Percentiles rank a stretch among this genome's conserved stretches.
Evolutionary conservation across 2,113 vertebrate species (phyloP).

Genomic region (Aramus guarauna): DNA sequence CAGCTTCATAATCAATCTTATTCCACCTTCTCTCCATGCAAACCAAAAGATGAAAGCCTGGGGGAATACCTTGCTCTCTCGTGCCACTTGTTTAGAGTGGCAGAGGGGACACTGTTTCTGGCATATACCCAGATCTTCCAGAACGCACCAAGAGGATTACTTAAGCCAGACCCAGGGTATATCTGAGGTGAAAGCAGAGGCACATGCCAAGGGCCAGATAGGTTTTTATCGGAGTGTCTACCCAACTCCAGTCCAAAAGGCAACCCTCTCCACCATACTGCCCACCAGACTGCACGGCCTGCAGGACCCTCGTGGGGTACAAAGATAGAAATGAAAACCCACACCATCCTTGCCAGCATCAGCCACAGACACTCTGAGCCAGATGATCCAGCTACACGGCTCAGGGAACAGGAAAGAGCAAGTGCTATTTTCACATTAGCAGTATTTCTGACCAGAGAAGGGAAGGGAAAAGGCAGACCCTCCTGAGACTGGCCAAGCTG

Average conservation of each 20-base stretch:
- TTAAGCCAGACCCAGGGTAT: not conserved
- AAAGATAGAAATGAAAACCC: not conserved
- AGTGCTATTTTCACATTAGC: not conserved
- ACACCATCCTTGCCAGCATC: not conserved
- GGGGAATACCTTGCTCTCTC: not conserved
- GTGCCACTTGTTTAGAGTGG: not conserved
- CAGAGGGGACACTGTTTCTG: not conserved
- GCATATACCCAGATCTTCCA: not conserved
- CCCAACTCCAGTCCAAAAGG: not conserved
- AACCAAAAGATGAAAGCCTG: not conserved
- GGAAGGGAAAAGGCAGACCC: not conserved
- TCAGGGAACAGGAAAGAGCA: not conserved
- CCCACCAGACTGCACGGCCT: not conserved
- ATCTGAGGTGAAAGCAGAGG: not conserved
- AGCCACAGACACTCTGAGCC: not conserved
- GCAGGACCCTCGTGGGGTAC: rapidly evolving
- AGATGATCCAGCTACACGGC: not conserved
- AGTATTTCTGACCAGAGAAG: not conserved
- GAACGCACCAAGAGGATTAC: not conserved
- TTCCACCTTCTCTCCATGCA: not conserved
- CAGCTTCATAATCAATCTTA: not conserved
- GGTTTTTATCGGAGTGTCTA: not conserved
- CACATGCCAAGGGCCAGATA: rapidly evolving
- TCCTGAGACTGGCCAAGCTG: not conserved
- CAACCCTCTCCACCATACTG: not conserved